These are phyloP conservation scores for Zaprionus camerounensis DNA, from an alignment of 1,140 invertebrate species.

Conservation along the genomic window DNA sequence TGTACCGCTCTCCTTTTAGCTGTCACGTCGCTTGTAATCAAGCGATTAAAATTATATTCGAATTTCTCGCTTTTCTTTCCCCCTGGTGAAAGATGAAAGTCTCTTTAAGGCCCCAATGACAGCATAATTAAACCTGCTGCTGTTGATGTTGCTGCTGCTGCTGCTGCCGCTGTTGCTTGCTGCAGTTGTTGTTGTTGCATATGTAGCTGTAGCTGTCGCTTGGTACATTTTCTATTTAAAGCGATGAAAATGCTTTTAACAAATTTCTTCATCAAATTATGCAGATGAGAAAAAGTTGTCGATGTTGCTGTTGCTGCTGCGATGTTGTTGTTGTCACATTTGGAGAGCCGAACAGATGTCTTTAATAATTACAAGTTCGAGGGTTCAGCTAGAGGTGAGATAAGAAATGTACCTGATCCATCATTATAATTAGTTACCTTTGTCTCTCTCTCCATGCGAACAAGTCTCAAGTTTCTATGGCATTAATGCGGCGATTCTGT, in stretches of 20 bases:
- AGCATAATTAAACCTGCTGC: slow-evolving; percentile 75
- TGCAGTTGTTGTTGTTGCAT: slow-evolving; percentile 20
- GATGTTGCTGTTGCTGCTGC: slow-evolving; percentile 9
- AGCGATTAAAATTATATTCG: slow-evolving; percentile 76
- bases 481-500: background rate
- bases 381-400: slow-evolving; percentile 11
- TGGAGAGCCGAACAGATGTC: slow-evolving; percentile 35
- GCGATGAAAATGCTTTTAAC: slow-evolving; percentile 70
- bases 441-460: slow-evolving; percentile 1
- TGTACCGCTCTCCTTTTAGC: slow-evolving; percentile 59
- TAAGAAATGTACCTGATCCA: slow-evolving; percentile 34
- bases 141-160: slow-evolving; percentile 22
- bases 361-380: slow-evolving; percentile 25
- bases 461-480: background rate
- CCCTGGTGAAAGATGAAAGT: slow-evolving; percentile 75
- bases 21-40: slow-evolving; percentile 81
- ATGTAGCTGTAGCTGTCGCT: slow-evolving; percentile 30
- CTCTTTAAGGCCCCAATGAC: slow-evolving; percentile 73
- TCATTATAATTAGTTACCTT: slow-evolving; percentile 38
- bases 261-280: slow-evolving; percentile 64
- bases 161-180: slow-evolving; percentile 1
- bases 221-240: slow-evolving; percentile 53
- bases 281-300: slow-evolving; percentile 72
- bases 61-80: slow-evolving; percentile 50
- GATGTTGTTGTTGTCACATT: background rate